Evolutionary conservation across 2,113 vertebrate genomes (phyloP).

Genomic region (Maccullochella peelii): DNA sequence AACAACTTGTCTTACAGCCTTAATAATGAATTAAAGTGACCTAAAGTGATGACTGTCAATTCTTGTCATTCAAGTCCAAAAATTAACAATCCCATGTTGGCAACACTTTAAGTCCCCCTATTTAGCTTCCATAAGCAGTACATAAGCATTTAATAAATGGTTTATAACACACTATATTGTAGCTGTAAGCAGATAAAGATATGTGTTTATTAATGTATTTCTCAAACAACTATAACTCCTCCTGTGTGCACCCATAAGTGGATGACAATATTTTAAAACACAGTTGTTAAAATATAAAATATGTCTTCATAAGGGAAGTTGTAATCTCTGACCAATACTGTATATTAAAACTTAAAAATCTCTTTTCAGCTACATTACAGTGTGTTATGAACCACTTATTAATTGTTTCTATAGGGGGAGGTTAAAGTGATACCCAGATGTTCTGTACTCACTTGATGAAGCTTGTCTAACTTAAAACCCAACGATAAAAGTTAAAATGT

Average conservation of each 20-base stretch:
- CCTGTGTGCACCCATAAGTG: too few relatives aligned
- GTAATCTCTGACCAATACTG: background rate
- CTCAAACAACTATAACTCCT: too few relatives aligned
- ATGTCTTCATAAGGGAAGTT: background rate
- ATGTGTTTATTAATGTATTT: background rate
- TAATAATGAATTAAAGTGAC: background rate
- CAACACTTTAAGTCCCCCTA: background rate
- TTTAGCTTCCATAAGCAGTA: background rate
- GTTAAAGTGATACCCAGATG: background rate
- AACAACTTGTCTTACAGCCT: background rate
- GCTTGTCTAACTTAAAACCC: background rate
- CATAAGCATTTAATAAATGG: background rate
- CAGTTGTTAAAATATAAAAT: too few relatives aligned
- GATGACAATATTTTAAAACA: too few relatives aligned
- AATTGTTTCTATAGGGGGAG: background rate
- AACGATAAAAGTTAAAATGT: slow-evolving; percentile 26
- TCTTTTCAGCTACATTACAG: background rate
- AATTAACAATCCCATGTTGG: background rate
- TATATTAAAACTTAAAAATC: background rate
- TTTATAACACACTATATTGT: background rate
- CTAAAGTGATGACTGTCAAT: background rate
- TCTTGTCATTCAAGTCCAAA: background rate
- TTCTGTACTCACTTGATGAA: background rate
- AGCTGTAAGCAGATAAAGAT: background rate
- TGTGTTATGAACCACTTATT: background rate